Conservation (phyloP, 2,797 vertebrate species). For the Poeciliopsis turneri region DNA sequence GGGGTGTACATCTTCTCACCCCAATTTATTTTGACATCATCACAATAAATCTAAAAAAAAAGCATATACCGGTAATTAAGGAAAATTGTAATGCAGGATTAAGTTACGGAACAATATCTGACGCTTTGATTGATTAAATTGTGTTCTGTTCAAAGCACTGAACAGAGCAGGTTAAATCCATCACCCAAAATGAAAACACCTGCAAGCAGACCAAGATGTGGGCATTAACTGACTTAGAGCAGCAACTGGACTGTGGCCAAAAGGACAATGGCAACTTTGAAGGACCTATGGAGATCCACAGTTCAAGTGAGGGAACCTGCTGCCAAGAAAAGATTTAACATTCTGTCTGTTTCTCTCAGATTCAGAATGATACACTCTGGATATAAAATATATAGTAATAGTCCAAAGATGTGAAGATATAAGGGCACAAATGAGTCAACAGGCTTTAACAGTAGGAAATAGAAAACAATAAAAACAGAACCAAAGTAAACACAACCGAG, state of each 20-base stretch:
- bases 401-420: not conserved
- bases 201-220: not conserved
- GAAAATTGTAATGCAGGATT: not conserved
- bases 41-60: not conserved
- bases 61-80: not conserved
- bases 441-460: not conserved
- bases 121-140: not conserved
- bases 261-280: not conserved
- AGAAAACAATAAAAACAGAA: not conserved
- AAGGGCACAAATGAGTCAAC: not conserved
- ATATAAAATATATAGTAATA: not conserved
- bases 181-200: not conserved
- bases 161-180: not conserved
- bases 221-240: not conserved
- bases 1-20: not conserved
- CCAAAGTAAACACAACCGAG: not conserved
- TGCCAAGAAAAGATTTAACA: too few species aligned
- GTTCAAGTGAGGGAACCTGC: too few species aligned
- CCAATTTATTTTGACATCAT: not conserved
- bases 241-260: not conserved
- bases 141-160: not conserved
- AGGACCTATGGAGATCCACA: not conserved
- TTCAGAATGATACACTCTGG: not conserved
- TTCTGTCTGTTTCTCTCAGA: not conserved
- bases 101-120: not conserved